phyloP scores from a whole-genome alignment of 2,888 invertebrate genomes.

The Trachelus tabidus region DNA sequence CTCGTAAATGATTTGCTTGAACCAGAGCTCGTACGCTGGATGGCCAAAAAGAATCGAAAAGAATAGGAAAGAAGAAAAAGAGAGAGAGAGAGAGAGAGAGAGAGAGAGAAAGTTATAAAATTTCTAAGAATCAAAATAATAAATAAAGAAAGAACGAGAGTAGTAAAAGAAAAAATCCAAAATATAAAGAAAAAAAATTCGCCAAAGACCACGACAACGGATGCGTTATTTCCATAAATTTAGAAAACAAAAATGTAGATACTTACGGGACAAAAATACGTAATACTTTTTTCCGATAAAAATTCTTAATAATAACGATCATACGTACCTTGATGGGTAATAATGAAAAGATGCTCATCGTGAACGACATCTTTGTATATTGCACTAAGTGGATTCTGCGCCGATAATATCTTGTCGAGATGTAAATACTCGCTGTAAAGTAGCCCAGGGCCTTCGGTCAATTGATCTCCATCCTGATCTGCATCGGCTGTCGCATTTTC shows the following conservation, averaged over 20 bases:
- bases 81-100: not conserved
- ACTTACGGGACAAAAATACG: not conserved
- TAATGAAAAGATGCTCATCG: conserved; percentile 97
- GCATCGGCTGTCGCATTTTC: conserved; percentile 31
- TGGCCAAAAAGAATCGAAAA: conserved; percentile 9
- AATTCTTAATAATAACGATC: not conserved
- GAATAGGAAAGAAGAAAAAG: conserved; percentile 1
- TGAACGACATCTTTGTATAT: conserved; percentile 81
- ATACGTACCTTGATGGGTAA: conserved; percentile 93
- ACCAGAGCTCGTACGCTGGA: conserved; percentile 97
- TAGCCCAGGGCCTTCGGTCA: conserved; percentile 81
- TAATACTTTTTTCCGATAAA: not conserved
- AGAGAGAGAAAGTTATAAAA: not conserved
- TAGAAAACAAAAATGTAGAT: not conserved
- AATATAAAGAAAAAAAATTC: not conserved
- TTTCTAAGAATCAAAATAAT: no score
- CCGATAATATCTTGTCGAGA: conserved; percentile 85
- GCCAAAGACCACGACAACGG: not conserved
- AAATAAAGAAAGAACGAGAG: no score
- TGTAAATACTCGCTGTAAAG: conserved; percentile 91
- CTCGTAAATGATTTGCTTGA: conserved; percentile 98
- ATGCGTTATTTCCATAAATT: not conserved
- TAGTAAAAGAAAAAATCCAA: no score
- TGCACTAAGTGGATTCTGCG: conserved; percentile 84
- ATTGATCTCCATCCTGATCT: conserved; percentile 69